A percentile compares a stretch with the other conserved stretches of the same genome.
phyloP scores from a whole-genome alignment of 1,140 invertebrate genomes.

The Anastrepha obliqua region DNA sequence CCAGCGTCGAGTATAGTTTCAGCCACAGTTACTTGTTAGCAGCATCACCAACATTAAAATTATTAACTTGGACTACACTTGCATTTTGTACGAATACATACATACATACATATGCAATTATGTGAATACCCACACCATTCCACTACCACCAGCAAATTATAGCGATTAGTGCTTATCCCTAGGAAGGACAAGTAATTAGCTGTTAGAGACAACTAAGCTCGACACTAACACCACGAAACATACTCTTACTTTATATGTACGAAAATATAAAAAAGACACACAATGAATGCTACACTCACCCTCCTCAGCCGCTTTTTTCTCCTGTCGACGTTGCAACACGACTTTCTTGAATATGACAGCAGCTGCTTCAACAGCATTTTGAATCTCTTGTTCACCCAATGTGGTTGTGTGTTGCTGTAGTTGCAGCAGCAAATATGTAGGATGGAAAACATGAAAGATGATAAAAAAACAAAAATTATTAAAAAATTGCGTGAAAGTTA shows the following conservation, averaged over 20 bases:
- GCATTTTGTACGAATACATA: background rate
- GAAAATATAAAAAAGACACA: background rate
- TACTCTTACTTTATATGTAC: background rate
- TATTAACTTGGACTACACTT: too few species aligned
- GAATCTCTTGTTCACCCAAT: conserved; percentile 78
- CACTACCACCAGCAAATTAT: background rate
- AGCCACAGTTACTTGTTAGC: too few species aligned
- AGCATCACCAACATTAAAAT: too few species aligned
- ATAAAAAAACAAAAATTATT: too few species aligned
- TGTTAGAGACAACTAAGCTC: background rate
- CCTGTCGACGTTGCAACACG: conserved; percentile 72
- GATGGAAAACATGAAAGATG: background rate
- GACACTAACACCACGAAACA: background rate
- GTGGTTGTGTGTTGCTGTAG: conserved; percentile 68
- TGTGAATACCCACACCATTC: background rate
- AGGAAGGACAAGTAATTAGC: background rate
- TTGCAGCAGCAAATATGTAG: background rate
- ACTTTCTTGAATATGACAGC: conserved; percentile 75
- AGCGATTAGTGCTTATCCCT: background rate
- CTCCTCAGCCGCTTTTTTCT: conserved; percentile 71
- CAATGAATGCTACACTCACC: conserved; percentile 63
- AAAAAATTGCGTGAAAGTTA: too few species aligned
- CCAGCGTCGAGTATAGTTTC: too few species aligned
- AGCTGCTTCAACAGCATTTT: conserved; percentile 75
- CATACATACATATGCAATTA: background rate